Base-by-base conservation (phyloP, 2,888 invertebrate species). In the Polietes domitor region DNA sequence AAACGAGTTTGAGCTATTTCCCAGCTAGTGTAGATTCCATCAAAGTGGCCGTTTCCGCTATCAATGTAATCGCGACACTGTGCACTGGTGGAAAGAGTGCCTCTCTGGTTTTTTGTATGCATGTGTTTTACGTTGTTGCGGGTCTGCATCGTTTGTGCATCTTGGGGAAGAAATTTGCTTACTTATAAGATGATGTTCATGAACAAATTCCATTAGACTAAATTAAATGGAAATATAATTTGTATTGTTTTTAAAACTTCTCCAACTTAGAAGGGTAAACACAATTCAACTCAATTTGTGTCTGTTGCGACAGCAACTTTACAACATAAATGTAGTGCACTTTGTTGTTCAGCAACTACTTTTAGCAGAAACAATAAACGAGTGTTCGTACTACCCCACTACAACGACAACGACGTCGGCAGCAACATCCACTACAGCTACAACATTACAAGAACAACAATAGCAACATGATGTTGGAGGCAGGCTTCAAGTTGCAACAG, bases 191-290 rank as follows among this genome's bases (percentile, higher is more conserved):
- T 68, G 83, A 84, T 84, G 77, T 84, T 84, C 80, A 85, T 83
- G 83, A 86, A 83, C 85, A 86, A 87, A 82, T 86, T 85, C 87
- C 87, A 87, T 87, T 86, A 87, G 87, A 87, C 85, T 87, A 86
- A 87, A 87, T 87, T 87, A 87, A 85, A 86, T 87, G 86, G 81
- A 87, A 87, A 86, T 87, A 86, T 87, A 86, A 87, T 87, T 87
- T 86, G 86, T 81, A 87, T 86, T 87, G 87, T 87, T 87, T 86
- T 86, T 82, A 85, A 87, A 87, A 87, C 86, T 87, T 85, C 83
- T 86, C 74, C 80, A 84, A 80, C 83, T 84, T 80, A 80, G 80
- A 84, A 83, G 83, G 83, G 83, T 83, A 83, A 83, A 83, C 83
- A 84, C 83, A 84, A 84, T 84, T 84, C 83, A 84, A 84, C 80